These are phyloP conservation scores for Cisticola juncidis DNA, from an alignment of 2,113 vertebrate species.

Conservation along the genomic window DNA sequence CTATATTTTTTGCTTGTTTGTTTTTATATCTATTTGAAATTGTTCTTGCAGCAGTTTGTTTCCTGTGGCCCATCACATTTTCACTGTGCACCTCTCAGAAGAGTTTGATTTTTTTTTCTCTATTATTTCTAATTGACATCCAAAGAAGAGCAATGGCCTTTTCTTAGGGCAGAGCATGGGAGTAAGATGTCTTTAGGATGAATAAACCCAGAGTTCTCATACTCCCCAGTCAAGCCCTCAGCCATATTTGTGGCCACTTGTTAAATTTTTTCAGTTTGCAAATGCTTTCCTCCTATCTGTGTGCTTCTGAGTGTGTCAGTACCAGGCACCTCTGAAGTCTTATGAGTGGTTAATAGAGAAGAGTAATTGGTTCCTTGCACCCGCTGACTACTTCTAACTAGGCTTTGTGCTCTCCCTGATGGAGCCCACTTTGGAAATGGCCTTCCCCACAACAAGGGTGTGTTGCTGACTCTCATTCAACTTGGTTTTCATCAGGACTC, in stretches of 20 bases:
- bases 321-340: not conserved
- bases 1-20: not conserved
- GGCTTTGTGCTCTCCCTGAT: not conserved
- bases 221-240: not conserved
- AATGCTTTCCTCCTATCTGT: not conserved
- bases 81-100: not conserved
- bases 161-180: not conserved
- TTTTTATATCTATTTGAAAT: not conserved
- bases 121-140: not conserved
- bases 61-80: not conserved
- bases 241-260: not conserved
- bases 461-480: not conserved
- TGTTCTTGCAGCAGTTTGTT: not conserved
- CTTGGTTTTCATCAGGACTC: not conserved
- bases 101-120: not conserved
- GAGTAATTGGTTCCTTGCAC: not conserved
- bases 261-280: not conserved
- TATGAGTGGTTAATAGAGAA: not conserved
- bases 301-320: not conserved
- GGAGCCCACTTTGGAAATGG: not conserved
- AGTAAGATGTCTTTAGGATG: not conserved
- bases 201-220: accelerated
- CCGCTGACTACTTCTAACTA: not conserved
- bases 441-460: not conserved
- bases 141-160: not conserved